Evolutionary conservation across 2,113 vertebrate species (phyloP), one percentile per base, ranked within the genome.

Genomic region (Gyps fulvus): DNA sequence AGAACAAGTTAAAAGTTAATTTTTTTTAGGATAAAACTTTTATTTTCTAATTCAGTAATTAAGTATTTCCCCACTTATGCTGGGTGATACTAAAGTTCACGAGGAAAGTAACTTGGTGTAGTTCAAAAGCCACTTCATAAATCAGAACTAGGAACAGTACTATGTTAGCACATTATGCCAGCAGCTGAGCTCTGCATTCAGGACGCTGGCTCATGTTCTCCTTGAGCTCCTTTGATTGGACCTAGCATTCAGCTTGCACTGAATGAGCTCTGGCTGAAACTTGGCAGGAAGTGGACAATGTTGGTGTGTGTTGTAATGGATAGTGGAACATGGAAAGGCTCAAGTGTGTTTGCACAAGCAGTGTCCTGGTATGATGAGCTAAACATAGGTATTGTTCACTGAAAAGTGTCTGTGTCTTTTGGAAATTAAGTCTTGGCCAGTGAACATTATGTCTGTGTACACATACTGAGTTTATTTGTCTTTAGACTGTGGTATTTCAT

Each of bases 341-440:
- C 84, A 85, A 97, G 91, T 83, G 50, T 95, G 92, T 91, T 97
- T 97, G 90, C 96, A 96, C 94, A 97, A 85, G 42, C 66, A 70
- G 11, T 89, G 27, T 95, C 92, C 97, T 67, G 65, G 50, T 92
- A 58, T 97, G 95, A 96, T 96, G 96, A 97, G 86, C 95, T 97
- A 96, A 97, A 97, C 72, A 9, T 49, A 79, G 50, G 45, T 91
- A 95, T 97, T 97, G 65, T 97, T 97, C 81, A 66, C 18, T 92
- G 45, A 91, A 92, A 97, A 97, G 88, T 73, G 89, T 96, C 84
- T 95, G 84, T 95, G 82, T 96, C 95, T 78, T 91, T 96, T 95
- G 74, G 79, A 98, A 98, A 90, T 97, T 73, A 97, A 97, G 95
- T 96, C 96, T 98, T 98, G 94, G 97, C 94, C 82, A 59, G 9